Evolutionary conservation across 2,888 invertebrate species (phyloP).

Genomic region (Molorchus minor): DNA sequence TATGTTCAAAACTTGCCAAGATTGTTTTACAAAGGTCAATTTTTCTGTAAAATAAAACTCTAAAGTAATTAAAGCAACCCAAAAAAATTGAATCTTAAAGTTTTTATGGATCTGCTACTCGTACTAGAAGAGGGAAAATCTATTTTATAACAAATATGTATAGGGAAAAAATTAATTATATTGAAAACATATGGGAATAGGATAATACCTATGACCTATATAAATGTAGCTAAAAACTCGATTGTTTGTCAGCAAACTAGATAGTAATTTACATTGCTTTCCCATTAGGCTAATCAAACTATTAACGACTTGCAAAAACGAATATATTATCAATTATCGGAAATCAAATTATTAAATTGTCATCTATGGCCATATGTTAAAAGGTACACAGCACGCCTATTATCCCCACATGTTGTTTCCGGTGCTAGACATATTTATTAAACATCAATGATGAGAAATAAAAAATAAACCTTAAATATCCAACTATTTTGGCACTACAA

Average conservation of each 20-base stretch:
- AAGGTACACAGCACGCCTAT: background rate
- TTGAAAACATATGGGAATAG: too few relatives aligned
- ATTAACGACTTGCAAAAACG: background rate
- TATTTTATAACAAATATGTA: background rate
- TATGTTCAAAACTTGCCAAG: too few relatives aligned
- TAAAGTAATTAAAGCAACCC: too few relatives aligned
- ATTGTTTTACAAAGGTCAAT: too few relatives aligned
- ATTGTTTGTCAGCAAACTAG: background rate
- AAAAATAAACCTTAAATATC: too few relatives aligned
- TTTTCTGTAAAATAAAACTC: too few relatives aligned
- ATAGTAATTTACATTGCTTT: background rate
- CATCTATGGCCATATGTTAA: background rate
- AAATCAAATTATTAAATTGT: background rate
- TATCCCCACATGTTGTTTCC: background rate
- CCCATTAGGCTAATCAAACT: background rate
- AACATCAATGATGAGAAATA: too few relatives aligned
- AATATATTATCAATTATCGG: background rate
- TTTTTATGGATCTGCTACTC: background rate
- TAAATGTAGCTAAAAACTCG: too few relatives aligned
- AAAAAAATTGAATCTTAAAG: background rate
- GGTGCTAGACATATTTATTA: background rate
- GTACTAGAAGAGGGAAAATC: background rate
- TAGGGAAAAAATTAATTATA: background rate
- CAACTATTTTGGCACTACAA: too few relatives aligned
- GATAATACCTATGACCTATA: too few relatives aligned